Evolutionary conservation across 2,888 invertebrate genomes (phyloP).

Genomic region (Hirtodrosophila cameraria): DNA sequence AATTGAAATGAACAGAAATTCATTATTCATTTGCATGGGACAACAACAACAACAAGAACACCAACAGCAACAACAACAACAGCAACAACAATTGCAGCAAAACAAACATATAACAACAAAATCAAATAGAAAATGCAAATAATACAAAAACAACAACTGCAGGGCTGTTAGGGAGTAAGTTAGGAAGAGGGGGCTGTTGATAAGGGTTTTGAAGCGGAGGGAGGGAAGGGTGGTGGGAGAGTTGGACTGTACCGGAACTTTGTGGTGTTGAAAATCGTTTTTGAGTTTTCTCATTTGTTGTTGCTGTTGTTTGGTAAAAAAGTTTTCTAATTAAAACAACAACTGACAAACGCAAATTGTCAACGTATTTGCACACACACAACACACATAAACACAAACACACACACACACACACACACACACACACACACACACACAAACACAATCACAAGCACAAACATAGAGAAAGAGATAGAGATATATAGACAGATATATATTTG

Average conservation of each 20-base stretch:
- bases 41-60: slow-evolving; percentile 17
- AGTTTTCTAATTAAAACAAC: slow-evolving; percentile 80
- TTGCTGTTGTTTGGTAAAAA: slow-evolving; percentile 72
- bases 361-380: slow-evolving; percentile 56
- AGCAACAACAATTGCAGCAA: slow-evolving; percentile 13
- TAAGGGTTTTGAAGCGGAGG: neutral
- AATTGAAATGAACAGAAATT: slow-evolving; percentile 61
- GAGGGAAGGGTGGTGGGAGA: neutral
- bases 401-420: slow-evolving; percentile 13
- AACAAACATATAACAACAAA: slow-evolving; percentile 48
- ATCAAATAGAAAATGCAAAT: slow-evolving; percentile 76
- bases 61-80: slow-evolving; percentile 1
- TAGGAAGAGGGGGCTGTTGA: slow-evolving; percentile 1
- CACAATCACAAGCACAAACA: slow-evolving; percentile 12
- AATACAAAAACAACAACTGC: slow-evolving; percentile 48
- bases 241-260: slow-evolving; percentile 27
- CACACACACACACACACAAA: slow-evolving; percentile 21
- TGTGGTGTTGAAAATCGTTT: slow-evolving; percentile 75
- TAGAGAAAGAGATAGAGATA: neutral
- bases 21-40: slow-evolving; percentile 73
- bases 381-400: slow-evolving; percentile 21
- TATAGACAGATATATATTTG: slow-evolving; percentile 59
- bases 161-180: neutral
- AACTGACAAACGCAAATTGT: slow-evolving; percentile 80
- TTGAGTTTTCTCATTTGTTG: slow-evolving; percentile 67